Evolutionary conservation across 2,888 invertebrate genomes (phyloP).

Genomic region (Lacanobia oleracea): DNA sequence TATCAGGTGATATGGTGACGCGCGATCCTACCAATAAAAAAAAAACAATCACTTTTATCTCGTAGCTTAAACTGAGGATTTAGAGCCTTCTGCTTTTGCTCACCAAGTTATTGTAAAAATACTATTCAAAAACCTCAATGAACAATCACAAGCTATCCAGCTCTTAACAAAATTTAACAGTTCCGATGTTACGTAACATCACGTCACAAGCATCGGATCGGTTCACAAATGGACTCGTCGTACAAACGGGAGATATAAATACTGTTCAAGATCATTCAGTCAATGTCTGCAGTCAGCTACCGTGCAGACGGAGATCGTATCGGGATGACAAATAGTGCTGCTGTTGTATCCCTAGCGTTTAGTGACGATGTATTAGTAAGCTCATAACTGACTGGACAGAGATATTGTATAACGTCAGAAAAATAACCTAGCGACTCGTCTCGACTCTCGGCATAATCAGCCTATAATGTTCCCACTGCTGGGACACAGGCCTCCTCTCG

Average conservation of each 20-base stretch:
- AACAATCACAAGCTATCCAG: neutral
- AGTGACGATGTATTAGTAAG: conserved; percentile 31
- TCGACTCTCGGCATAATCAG: neutral
- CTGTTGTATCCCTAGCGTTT: conserved; percentile 46
- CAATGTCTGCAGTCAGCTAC: conserved; percentile 74
- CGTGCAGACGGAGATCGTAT: conserved; percentile 69
- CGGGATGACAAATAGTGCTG: conserved; percentile 73
- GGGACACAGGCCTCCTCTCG: too few species aligned
- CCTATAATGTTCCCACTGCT: too few species aligned
- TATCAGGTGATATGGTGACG: too few species aligned
- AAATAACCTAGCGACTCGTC: neutral
- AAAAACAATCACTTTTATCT: too few species aligned
- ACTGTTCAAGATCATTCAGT: conserved; percentile 72
- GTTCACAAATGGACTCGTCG: conserved; percentile 51
- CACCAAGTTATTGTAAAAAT: neutral
- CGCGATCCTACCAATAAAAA: too few species aligned
- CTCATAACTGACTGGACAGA: conserved; percentile 10
- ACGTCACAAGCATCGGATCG: conserved; percentile 29
- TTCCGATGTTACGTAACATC: conserved; percentile 43
- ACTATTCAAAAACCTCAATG: neutral
- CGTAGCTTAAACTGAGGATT: neutral
- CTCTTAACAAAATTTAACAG: conserved; percentile 9
- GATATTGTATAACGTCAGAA: conserved; percentile 3
- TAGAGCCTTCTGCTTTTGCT: neutral
- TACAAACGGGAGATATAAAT: conserved; percentile 68